Percentiles rank a stretch among this genome's conserved stretches.
phyloP scores from a whole-genome alignment of 2,113 vertebrate species.

The Eublepharis macularius region DNA sequence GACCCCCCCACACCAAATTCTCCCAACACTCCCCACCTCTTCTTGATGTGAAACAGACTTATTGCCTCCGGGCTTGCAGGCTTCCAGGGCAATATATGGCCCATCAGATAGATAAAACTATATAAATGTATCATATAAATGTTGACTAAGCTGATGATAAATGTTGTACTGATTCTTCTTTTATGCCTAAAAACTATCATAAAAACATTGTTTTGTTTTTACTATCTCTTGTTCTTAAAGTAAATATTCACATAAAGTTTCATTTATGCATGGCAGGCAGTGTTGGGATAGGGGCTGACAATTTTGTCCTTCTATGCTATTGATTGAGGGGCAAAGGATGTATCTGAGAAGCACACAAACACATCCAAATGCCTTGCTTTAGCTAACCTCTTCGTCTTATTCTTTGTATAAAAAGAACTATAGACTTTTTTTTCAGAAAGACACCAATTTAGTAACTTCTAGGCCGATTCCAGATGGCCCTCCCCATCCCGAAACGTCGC shows the following conservation, averaged over 20 bases:
- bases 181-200: not conserved
- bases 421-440: not conserved
- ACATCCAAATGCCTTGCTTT: not conserved
- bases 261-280: not conserved
- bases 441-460: not conserved
- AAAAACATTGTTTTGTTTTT: not conserved
- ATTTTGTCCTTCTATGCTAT: not conserved
- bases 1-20: too few relatives aligned
- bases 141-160: not conserved
- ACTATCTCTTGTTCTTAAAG: not conserved
- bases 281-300: not conserved
- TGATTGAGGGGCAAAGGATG: not conserved
- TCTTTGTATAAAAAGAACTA: not conserved
- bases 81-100: not conserved
- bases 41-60: not conserved
- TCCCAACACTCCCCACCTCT: not conserved
- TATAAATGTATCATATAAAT: not conserved
- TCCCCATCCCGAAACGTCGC: too few relatives aligned
- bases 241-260: not conserved
- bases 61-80: not conserved
- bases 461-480: too few relatives aligned
- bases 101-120: not conserved
- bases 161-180: not conserved
- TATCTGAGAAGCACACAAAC: not conserved
- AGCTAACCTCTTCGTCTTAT: not conserved